Conservation (phyloP, 2,888 invertebrate genomes). For the Catonia carolina region DNA sequence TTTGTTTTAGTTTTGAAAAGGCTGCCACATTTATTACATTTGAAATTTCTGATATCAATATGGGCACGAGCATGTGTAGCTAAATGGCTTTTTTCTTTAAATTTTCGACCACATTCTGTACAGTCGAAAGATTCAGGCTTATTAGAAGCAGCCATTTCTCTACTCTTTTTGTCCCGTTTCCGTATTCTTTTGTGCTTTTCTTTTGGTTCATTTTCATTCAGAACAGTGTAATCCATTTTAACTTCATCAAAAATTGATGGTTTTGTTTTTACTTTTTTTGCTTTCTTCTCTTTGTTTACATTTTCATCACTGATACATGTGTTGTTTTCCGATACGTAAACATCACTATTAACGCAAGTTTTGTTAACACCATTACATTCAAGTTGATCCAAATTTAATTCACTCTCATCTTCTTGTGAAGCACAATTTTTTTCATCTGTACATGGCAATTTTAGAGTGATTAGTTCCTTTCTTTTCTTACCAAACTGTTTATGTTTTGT, state of each 20-base stretch:
- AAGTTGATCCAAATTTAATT: neutral
- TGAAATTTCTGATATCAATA: constrained; percentile 23
- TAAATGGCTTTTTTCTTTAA: constrained; percentile 25
- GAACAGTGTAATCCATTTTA: constrained; percentile 3
- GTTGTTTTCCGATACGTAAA: neutral
- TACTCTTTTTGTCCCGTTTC: constrained; percentile 7
- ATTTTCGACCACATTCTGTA: constrained; percentile 22
- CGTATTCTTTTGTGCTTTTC: neutral
- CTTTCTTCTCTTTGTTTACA: neutral
- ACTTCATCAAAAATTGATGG: constrained; percentile 2
- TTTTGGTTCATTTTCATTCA: neutral
- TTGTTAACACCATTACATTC: too few relatives aligned
- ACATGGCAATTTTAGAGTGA: too few relatives aligned
- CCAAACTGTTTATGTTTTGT: neutral
- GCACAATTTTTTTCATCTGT: neutral
- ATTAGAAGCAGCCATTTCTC: neutral
- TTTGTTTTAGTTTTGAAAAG: constrained; percentile 26
- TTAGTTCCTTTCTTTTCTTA: too few relatives aligned
- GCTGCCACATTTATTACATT: constrained; percentile 24
- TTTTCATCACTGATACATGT: too few relatives aligned
- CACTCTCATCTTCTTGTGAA: neutral
- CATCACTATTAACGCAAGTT: too few relatives aligned
- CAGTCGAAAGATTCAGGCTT: constrained; percentile 22
- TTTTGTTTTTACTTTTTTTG: neutral
- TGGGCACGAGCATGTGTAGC: constrained; percentile 26